phyloP scores from a whole-genome alignment of 2,113 vertebrate species.

The Ia io region DNA sequence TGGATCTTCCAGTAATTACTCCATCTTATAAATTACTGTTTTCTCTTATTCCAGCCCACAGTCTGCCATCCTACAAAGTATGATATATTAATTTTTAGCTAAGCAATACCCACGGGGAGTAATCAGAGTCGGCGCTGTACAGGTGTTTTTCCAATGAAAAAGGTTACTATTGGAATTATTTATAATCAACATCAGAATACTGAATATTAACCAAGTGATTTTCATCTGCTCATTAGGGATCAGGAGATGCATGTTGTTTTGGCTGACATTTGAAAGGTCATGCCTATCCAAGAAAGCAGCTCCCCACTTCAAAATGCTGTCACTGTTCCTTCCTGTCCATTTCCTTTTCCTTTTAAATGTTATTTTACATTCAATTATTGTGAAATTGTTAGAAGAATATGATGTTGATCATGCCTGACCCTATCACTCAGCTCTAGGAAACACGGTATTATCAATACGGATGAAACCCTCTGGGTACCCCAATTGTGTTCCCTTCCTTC shows the following conservation, averaged over 20 bases:
- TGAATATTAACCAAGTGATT: constrained; percentile 67
- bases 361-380: constrained; percentile 29
- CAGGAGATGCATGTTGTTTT: not conserved
- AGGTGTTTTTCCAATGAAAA: constrained; percentile 71
- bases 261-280: constrained; percentile 58
- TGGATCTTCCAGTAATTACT: constrained; percentile 73
- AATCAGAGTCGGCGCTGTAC: constrained; percentile 52
- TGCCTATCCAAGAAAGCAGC: not conserved
- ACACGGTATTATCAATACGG: not conserved
- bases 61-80: constrained; percentile 69
- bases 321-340: not conserved
- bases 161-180: constrained; percentile 73
- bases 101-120: constrained; percentile 68
- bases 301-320: not conserved
- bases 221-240: constrained; percentile 42
- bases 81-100: constrained; percentile 75
- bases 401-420: not conserved
- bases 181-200: constrained; percentile 46
- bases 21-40: constrained; percentile 76
- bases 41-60: constrained; percentile 64
- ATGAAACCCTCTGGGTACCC: not conserved
- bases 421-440: not conserved
- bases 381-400: not conserved
- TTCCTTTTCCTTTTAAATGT: not conserved
- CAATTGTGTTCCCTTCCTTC: not conserved